Percentiles rank a stretch among this genome's conserved stretches.
phyloP scores from a whole-genome alignment of 1,140 invertebrate genomes.

The Drosophila fuyamai region DNA sequence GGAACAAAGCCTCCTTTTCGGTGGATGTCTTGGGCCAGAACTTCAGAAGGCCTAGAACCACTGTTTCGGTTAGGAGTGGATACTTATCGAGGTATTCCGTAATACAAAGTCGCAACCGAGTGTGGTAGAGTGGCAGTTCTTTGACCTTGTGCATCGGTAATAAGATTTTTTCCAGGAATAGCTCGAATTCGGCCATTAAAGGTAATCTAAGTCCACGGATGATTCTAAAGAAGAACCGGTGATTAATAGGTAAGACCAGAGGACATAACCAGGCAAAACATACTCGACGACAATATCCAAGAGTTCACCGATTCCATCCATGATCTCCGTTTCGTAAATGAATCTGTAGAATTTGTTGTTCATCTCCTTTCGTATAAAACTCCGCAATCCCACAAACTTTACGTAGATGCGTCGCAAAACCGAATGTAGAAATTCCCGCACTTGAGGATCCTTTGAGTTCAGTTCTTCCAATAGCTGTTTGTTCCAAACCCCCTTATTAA shows the following conservation, averaged over 20 bases:
- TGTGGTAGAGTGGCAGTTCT: accelerated
- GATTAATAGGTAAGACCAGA: neutral
- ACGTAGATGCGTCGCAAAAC: neutral
- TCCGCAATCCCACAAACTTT: neutral
- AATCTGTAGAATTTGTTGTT: neutral
- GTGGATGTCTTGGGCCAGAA: neutral
- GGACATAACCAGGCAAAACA: neutral
- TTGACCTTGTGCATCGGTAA: neutral
- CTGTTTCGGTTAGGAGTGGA: too few species aligned
- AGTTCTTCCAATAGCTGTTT: neutral
- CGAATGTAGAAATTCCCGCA: neutral
- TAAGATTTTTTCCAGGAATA: neutral
- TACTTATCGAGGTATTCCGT: neutral
- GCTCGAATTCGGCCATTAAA: neutral
- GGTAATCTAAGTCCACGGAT: neutral
- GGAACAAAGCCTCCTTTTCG: neutral
- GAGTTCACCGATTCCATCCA: neutral
- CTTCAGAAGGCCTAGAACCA: neutral
- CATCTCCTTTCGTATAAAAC: neutral
- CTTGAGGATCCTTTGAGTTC: neutral
- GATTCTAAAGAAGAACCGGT: neutral
- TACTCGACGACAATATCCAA: neutral
- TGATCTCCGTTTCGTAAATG: neutral
- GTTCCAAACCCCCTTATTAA: neutral
- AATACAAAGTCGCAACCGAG: neutral